phyloP scores from a whole-genome alignment of 2,888 invertebrate genomes.

The Dynastes grantii region DNA sequence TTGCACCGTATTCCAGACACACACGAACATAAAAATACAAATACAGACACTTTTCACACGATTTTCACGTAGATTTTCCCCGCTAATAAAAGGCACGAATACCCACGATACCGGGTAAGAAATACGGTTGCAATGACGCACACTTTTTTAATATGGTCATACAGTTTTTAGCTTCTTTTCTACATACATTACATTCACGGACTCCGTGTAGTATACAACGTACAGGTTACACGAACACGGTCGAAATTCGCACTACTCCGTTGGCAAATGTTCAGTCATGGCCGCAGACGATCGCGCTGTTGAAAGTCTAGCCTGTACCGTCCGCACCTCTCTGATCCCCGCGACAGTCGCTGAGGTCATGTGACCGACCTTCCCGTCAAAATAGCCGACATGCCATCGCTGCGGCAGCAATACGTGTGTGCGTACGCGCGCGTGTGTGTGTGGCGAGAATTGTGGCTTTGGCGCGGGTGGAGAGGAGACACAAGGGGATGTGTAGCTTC shows the following conservation, averaged over 20 bases:
- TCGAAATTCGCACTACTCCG: constrained; percentile 53
- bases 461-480: constrained; percentile 50
- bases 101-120: background rate
- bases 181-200: constrained; percentile 53
- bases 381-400: constrained; percentile 74
- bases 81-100: constrained; percentile 13
- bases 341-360: constrained; percentile 72
- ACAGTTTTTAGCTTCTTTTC: constrained; percentile 12
- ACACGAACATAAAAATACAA: constrained; percentile 48
- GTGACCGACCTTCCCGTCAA: constrained; percentile 90
- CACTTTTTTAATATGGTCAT: constrained; percentile 21
- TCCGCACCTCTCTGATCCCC: constrained; percentile 57
- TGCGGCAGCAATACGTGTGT: constrained; percentile 33
- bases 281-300: constrained; percentile 64
- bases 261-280: constrained; percentile 58
- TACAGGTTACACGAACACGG: constrained; percentile 39
- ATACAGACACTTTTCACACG: constrained; percentile 49
- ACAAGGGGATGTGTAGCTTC: constrained; percentile 51
- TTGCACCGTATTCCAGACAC: constrained; percentile 45
- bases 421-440: constrained; percentile 36
- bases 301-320: constrained; percentile 76
- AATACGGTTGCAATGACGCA: background rate
- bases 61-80: constrained; percentile 39
- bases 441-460: constrained; percentile 29
- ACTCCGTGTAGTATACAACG: constrained; percentile 40